Evolutionary conservation across 1,140 invertebrate genomes (phyloP).

Genomic region (Zaprionus kolodkinae): DNA sequence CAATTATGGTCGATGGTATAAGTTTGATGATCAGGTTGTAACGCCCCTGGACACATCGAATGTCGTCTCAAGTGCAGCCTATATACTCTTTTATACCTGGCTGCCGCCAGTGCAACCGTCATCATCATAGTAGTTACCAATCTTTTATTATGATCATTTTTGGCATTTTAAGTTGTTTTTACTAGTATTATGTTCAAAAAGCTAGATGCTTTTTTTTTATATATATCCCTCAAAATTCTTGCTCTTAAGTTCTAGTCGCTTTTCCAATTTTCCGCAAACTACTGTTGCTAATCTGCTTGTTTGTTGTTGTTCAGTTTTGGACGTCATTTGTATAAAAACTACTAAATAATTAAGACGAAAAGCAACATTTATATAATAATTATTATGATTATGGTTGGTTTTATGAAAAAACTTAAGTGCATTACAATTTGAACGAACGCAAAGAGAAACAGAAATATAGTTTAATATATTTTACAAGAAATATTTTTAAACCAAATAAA

Average conservation of each 20-base stretch:
- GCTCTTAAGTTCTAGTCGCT: slow-evolving; percentile 60
- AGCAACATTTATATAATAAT: background rate
- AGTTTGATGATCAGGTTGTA: slow-evolving; percentile 95
- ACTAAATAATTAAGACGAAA: slow-evolving; percentile 4
- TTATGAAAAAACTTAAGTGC: slow-evolving; percentile 59
- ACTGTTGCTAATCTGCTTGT: slow-evolving; percentile 56
- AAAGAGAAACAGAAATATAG: slow-evolving; percentile 31
- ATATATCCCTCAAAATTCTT: slow-evolving; percentile 8
- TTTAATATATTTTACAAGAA: slow-evolving; percentile 65
- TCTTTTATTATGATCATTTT: slow-evolving; percentile 12
- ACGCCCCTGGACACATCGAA: slow-evolving; percentile 88
- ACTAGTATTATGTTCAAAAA: background rate
- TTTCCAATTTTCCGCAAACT: slow-evolving; percentile 43
- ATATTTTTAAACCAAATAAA: slow-evolving; percentile 82
- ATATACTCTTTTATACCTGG: slow-evolving; percentile 91
- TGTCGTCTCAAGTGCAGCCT: slow-evolving; percentile 90
- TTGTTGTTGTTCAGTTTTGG: slow-evolving; percentile 59
- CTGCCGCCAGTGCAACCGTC: slow-evolving; percentile 57
- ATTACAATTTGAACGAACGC: slow-evolving; percentile 45
- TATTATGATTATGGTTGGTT: slow-evolving; percentile 6
- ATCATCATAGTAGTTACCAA: slow-evolving; percentile 36
- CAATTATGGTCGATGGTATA: slow-evolving; percentile 90
- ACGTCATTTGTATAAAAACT: slow-evolving; percentile 34
- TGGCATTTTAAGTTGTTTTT: slow-evolving; percentile 16
- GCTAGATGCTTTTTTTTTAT: slow-evolving; percentile 5